Percentiles rank a stretch among this genome's conserved stretches.
These are phyloP conservation scores for Ceraclea dissimilis DNA, from an alignment of 2,888 invertebrate species.

Conservation along the genomic window DNA sequence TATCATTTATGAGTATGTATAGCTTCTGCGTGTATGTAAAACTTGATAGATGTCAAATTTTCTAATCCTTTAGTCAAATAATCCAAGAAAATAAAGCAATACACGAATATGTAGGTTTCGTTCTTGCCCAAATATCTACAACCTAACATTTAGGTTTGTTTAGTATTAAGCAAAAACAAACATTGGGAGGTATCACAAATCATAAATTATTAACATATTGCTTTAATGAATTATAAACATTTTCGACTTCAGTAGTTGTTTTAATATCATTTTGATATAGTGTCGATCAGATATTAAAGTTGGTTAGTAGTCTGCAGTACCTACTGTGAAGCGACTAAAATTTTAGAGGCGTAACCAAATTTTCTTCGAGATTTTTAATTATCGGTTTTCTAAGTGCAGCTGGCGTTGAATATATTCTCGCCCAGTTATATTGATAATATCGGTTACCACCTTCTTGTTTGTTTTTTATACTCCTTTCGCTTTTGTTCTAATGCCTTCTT, in stretches of 20 bases:
- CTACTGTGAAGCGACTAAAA: neutral
- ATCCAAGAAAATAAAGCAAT: too few relatives aligned
- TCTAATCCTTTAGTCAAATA: too few relatives aligned
- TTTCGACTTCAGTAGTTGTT: neutral
- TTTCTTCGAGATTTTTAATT: slow-evolving; percentile 18
- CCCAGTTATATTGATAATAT: slow-evolving; percentile 21
- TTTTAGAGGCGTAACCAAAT: slow-evolving; percentile 4
- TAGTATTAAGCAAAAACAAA: too few relatives aligned
- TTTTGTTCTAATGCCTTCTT: slow-evolving; percentile 17
- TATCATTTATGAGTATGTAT: too few relatives aligned
- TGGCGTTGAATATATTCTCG: slow-evolving; percentile 12
- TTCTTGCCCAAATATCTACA: too few relatives aligned
- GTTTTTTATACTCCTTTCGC: slow-evolving; percentile 11
- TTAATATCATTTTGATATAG: neutral
- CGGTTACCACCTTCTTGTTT: slow-evolving; percentile 22
- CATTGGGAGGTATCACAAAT: too few relatives aligned
- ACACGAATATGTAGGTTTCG: too few relatives aligned
- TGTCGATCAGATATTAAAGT: slow-evolving; percentile 4
- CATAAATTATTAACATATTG: neutral
- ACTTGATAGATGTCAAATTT: too few relatives aligned
- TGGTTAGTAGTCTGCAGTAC: too few relatives aligned
- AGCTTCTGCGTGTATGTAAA: too few relatives aligned
- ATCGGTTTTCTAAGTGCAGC: slow-evolving; percentile 16
- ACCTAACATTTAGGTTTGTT: too few relatives aligned
- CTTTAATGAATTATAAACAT: neutral